These are phyloP conservation scores for Dendropsophus ebraccatus DNA, from an alignment of 2,113 vertebrate species.

Conservation along the genomic window DNA sequence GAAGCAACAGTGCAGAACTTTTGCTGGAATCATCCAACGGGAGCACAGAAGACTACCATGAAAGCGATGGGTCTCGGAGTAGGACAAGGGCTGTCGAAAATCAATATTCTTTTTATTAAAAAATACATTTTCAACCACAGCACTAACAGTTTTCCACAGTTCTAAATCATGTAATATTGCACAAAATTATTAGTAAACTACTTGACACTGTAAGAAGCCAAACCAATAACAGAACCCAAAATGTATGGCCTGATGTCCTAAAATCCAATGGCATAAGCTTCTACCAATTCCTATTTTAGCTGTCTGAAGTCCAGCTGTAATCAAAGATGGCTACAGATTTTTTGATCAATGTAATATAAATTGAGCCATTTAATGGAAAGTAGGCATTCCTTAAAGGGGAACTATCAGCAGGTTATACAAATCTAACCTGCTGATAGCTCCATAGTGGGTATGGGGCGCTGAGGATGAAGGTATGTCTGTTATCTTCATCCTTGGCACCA, in stretches of 20 bases:
- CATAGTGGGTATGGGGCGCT: too few relatives aligned
- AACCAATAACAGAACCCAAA: background rate
- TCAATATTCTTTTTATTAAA: conserved; percentile 97
- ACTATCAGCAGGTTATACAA: too few relatives aligned
- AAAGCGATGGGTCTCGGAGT: conserved; percentile 80
- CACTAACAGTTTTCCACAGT: background rate
- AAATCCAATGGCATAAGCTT: background rate
- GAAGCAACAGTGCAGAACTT: conserved; percentile 87
- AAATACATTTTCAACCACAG: background rate
- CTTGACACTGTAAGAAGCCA: background rate
- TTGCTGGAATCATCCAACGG: conserved; percentile 79
- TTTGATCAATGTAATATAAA: background rate
- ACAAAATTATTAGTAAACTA: conserved; percentile 18
- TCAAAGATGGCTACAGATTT: background rate
- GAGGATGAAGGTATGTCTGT: too few relatives aligned
- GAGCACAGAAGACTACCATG: conserved; percentile 82
- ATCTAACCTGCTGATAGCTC: too few relatives aligned
- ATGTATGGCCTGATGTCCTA: background rate
- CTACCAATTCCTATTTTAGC: background rate
- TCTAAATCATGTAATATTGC: background rate
- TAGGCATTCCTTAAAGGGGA: background rate
- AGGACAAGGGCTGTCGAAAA: conserved; percentile 91
- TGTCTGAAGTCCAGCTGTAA: background rate
- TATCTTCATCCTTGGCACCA: too few relatives aligned
- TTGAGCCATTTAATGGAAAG: background rate